Percentiles rank a stretch among this genome's conserved stretches.
Evolutionary conservation across 2,113 vertebrate species (phyloP).

Genomic region (Leptocoma aspasia): DNA sequence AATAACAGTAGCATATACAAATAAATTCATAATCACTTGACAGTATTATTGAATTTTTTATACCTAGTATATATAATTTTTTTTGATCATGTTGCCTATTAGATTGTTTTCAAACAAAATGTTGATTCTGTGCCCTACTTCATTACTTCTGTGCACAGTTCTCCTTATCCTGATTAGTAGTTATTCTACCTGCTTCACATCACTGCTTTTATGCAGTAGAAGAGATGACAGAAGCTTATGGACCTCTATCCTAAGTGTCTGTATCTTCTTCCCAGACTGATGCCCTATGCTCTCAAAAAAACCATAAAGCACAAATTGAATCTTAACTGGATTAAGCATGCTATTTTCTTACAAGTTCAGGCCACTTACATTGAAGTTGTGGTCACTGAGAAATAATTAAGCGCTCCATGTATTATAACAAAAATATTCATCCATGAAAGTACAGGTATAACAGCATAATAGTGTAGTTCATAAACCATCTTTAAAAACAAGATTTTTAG

Average conservation of each 20-base stretch:
- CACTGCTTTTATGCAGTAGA: not conserved
- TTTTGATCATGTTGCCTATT: not conserved
- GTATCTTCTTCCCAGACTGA: not conserved
- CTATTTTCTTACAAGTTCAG: not conserved
- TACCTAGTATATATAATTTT: not conserved
- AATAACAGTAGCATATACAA: not conserved
- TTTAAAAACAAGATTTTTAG: not conserved
- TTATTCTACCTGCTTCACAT: not conserved
- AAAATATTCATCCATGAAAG: not conserved
- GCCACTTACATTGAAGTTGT: not conserved
- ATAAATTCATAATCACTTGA: not conserved
- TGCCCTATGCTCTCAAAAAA: not conserved
- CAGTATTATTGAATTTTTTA: not conserved
- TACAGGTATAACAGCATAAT: not conserved
- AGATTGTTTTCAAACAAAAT: not conserved
- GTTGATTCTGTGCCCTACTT: not conserved
- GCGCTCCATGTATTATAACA: not conserved
- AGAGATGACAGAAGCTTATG: not conserved
- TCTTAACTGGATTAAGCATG: not conserved
- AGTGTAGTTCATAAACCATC: not conserved
- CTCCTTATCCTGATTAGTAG: not conserved
- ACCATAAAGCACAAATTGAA: not conserved
- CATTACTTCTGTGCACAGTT: not conserved
- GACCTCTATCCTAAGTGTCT: not conserved
- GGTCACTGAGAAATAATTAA: slow-evolving; percentile 8